phyloP scores from a whole-genome alignment of 2,113 vertebrate genomes.

The Psephotus haematonotus region DNA sequence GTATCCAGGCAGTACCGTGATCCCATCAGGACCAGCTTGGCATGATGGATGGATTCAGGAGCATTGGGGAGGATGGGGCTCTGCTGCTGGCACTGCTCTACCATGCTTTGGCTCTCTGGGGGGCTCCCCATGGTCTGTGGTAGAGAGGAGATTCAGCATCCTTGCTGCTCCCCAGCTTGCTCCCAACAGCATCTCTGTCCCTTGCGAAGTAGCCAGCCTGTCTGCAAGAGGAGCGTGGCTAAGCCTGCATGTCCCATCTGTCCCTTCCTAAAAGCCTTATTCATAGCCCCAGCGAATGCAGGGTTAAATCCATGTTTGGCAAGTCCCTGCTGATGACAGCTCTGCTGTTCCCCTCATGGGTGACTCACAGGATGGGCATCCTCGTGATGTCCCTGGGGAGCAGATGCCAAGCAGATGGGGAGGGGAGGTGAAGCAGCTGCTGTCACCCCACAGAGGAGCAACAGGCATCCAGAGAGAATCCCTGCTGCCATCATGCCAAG shows the following conservation, averaged over 20 bases:
- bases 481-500: accelerated
- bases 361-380: neutral
- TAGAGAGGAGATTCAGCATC: neutral
- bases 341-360: neutral
- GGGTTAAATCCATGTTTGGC: neutral
- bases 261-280: neutral
- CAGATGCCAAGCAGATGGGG: neutral
- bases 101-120: accelerated
- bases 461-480: neutral
- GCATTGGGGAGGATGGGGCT: accelerated
- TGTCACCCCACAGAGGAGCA: neutral
- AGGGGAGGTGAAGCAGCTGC: neutral
- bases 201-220: neutral
- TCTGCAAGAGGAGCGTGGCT: neutral
- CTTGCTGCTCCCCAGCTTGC: neutral
- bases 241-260: neutral
- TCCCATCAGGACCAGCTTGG: neutral
- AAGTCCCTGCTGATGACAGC: neutral
- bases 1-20: accelerated
- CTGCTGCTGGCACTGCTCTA: accelerated
- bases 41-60: neutral
- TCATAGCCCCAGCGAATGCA: neutral
- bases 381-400: neutral
- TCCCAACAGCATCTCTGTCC: accelerated
- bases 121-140: neutral